These are phyloP conservation scores for Xanthorhoe designata DNA, from an alignment of 2,888 invertebrate genomes.

Conservation along the genomic window DNA sequence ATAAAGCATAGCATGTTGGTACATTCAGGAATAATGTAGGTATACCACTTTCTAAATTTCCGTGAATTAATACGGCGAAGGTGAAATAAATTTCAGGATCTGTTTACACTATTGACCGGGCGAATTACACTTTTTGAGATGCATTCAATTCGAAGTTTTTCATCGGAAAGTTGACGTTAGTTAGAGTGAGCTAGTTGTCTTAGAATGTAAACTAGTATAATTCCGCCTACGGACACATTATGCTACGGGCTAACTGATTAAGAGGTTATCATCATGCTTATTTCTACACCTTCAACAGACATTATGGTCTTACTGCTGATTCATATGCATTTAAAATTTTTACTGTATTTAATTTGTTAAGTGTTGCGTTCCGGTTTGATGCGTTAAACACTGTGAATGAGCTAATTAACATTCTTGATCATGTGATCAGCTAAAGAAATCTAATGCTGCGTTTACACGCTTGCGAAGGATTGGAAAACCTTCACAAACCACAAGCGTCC, in stretches of 20 bases:
- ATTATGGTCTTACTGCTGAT: background rate
- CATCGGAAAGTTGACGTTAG: background rate
- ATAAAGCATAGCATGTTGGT: too few species aligned
- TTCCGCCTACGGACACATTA: conserved; percentile 11
- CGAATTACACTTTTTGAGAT: too few species aligned
- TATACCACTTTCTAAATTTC: too few species aligned
- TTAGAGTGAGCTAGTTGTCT: background rate
- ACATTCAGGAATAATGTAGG: too few species aligned
- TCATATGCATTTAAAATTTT: background rate
- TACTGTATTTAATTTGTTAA: background rate
- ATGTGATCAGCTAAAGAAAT: conserved; percentile 4
- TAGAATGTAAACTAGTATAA: background rate
- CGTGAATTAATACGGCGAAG: too few species aligned
- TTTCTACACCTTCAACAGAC: background rate
- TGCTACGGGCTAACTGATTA: conserved; percentile 19
- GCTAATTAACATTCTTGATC: background rate
- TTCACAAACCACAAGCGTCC: too few species aligned
- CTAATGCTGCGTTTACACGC: too few species aligned
- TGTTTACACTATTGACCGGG: too few species aligned
- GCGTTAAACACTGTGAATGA: background rate
- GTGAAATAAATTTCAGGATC: too few species aligned
- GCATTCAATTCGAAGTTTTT: too few species aligned
- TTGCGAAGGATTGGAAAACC: too few species aligned
- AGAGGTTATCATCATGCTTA: conserved; percentile 2
- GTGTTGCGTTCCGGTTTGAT: background rate